Evolutionary conservation across 1,140 invertebrate species (phyloP).

Genomic region (Drosophila miranda): DNA sequence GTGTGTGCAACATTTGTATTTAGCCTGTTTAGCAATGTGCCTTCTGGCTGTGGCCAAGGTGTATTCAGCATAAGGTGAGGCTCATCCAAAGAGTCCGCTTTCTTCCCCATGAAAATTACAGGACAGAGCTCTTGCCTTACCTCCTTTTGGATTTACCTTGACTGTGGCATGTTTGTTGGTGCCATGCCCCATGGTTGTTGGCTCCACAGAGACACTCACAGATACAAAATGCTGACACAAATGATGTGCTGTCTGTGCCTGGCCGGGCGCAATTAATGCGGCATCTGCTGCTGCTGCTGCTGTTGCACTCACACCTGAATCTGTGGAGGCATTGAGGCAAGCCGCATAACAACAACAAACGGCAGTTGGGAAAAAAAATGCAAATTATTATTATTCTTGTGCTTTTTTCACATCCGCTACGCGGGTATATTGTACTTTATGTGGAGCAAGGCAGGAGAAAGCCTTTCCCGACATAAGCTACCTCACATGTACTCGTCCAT

Average conservation of each 20-base stretch:
- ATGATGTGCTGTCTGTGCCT: conserved; percentile 51
- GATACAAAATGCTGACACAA: conserved; percentile 47
- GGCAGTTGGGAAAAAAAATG: conserved; percentile 14
- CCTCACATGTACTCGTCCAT: too few relatives aligned
- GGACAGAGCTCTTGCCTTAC: too few relatives aligned
- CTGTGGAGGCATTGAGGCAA: conserved; percentile 32
- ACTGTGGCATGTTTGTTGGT: too few relatives aligned
- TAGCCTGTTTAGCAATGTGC: conserved; percentile 40
- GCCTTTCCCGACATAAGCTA: too few relatives aligned
- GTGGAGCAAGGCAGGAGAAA: not conserved
- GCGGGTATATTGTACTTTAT: not conserved
- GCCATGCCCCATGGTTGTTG: too few relatives aligned
- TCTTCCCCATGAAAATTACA: not conserved
- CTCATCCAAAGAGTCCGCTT: not conserved
- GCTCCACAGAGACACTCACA: too few relatives aligned
- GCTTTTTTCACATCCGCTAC: too few relatives aligned
- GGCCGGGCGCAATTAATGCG: conserved; percentile 57
- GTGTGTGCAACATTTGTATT: conserved; percentile 27
- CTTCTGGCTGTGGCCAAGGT: conserved; percentile 18
- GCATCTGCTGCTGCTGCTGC: conserved; percentile 32
- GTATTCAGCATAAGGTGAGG: not conserved
- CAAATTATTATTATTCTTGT: conserved; percentile 34
- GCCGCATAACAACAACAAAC: conserved; percentile 26
- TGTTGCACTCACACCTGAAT: conserved; percentile 36
- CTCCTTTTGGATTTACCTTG: too few relatives aligned